Evolutionary conservation across 2,113 vertebrate species (phyloP), one percentile per base, ranked within the genome.

Genomic region (Rhineura floridana): DNA sequence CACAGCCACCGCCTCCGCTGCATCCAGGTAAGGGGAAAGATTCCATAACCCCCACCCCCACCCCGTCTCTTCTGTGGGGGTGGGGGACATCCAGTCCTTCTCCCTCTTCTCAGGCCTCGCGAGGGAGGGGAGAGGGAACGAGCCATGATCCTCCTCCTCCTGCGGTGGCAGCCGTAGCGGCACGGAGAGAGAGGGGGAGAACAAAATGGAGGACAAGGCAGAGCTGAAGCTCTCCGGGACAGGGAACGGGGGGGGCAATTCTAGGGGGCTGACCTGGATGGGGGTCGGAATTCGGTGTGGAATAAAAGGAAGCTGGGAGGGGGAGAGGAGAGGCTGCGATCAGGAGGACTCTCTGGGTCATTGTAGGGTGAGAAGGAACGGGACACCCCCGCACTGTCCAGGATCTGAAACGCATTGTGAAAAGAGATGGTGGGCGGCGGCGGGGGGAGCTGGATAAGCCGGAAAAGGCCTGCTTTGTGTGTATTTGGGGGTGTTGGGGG

Each of bases 1-100:
- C 93, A 95, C 94, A 93, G 94, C 94, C 91, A 92, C 94, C 78
- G 93, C 93, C 82, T 90, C 95, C 33, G 92, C 93, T 36, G 89
- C 96, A 93, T 95, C 96, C 96, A 98, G 98, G 98, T 98, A 97
- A 97, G 98, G 79, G 75, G 87, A 28, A n/a, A 39, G 84, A 59
- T 4, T 5, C 21, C 9, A 1, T 28, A 28, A 44, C 82, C 89
- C 93, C 96, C 62, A 17, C 67, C 73, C 33, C 55, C 39, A 28
- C 36, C 11, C 13, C 19, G 23, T 2, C 39, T 3, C 30, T 17
- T 4, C 36, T 15, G 21, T 59, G 73, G 81, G 36, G 85, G 86
- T 89, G 25, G 59, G 81, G 87, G 78, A n/a, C 65, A 77, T 83
- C 42, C 87, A 48, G 55, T 83, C 86, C n/a, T 4, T 36, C 21